Evolutionary conservation across 2,888 invertebrate genomes (phyloP).

Genomic region (Rhyacophila evoluta): DNA sequence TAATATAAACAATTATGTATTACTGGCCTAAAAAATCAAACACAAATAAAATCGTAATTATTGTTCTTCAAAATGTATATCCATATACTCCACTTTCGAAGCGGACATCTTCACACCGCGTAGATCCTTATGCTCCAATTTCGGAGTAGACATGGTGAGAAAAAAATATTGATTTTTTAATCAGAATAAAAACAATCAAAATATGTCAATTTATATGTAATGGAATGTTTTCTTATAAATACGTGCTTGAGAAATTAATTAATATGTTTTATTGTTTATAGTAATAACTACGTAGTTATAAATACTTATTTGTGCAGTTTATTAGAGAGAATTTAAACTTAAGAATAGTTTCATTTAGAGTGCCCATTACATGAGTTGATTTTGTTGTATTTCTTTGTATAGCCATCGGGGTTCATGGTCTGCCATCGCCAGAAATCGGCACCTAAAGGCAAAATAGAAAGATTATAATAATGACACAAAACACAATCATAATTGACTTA

Average conservation of each 20-base stretch:
- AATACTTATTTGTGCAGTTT: not conserved
- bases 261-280: not conserved
- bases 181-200: not conserved
- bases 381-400: slow-evolving; percentile 66
- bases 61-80: no score
- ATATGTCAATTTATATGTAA: not conserved
- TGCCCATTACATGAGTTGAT: slow-evolving; percentile 58
- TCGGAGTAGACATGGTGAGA: not conserved
- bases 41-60: no score
- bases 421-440: slow-evolving; percentile 97
- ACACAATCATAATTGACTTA: no score
- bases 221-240: not conserved
- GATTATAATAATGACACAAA: no score
- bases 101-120: no score
- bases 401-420: slow-evolving; percentile 90
- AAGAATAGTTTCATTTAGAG: slow-evolving; percentile 44
- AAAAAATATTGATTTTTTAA: no score
- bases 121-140: no score
- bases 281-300: not conserved
- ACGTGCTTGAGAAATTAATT: not conserved
- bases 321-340: not conserved
- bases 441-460: slow-evolving; percentile 67
- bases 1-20: not conserved
- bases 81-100: no score
- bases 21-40: not conserved